Percentiles rank a stretch among this genome's conserved stretches.
Conservation (phyloP, 1,140 invertebrate species). For the Hycleus phaleratus region DNA sequence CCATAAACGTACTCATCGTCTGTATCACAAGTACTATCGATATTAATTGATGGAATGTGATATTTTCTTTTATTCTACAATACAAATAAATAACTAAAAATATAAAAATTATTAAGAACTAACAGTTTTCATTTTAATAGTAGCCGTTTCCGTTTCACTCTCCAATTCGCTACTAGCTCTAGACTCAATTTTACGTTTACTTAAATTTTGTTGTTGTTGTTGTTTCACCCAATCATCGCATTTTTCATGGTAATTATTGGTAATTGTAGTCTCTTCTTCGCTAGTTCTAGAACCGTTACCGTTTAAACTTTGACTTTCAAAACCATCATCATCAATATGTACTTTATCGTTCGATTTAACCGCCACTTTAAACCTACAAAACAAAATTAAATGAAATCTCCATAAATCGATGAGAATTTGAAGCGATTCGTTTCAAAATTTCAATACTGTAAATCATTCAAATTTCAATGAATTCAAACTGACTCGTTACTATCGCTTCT, state of each 20-base stretch:
- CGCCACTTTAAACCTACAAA: neutral
- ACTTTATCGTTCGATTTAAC: neutral
- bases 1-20: slow-evolving; percentile 13
- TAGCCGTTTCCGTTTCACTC: slow-evolving; percentile 23
- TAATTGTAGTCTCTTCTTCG: slow-evolving; percentile 31
- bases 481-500: neutral
- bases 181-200: slow-evolving; percentile 12
- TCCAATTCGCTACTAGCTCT: slow-evolving; percentile 23
- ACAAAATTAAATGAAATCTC: too few species aligned
- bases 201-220: slow-evolving; percentile 10
- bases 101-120: neutral
- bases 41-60: slow-evolving; percentile 5
- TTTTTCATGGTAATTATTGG: slow-evolving; percentile 24
- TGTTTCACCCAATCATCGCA: slow-evolving; percentile 39
- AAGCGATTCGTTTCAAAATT: too few species aligned
- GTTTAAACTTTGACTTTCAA: slow-evolving; percentile 65
- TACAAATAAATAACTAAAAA: neutral
- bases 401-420: neutral
- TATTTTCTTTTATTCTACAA: slow-evolving; percentile 5
- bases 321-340: slow-evolving; percentile 64
- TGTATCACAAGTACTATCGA: slow-evolving; percentile 2
- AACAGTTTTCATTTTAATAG: neutral
- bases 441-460: too few species aligned
- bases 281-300: slow-evolving; percentile 66
- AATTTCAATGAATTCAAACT: neutral